Percentiles rank a stretch among this genome's conserved stretches.
These are phyloP conservation scores for Dilophus febrilis DNA, from an alignment of 2,888 invertebrate species.

Conservation along the genomic window DNA sequence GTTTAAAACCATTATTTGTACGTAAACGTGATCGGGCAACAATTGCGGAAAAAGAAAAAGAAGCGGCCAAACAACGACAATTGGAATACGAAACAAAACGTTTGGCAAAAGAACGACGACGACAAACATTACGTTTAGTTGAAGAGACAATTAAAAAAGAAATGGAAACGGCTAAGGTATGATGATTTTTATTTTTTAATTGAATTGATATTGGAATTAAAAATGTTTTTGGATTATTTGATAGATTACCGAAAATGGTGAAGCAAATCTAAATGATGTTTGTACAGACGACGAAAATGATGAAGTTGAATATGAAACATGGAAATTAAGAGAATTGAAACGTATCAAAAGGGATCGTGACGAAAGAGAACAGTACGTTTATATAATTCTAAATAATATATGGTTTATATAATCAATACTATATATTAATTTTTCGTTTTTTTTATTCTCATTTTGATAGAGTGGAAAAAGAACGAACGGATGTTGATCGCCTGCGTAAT, in stretches of 20 bases:
- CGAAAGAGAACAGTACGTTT: slow-evolving; percentile 73
- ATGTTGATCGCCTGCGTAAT: slow-evolving; percentile 77
- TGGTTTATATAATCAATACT: too few species aligned
- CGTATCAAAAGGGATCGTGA: slow-evolving; percentile 92
- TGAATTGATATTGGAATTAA: not conserved
- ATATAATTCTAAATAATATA: too few species aligned
- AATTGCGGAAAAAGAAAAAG: slow-evolving; percentile 84
- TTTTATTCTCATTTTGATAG: slow-evolving; percentile 31
- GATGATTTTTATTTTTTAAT: not conserved
- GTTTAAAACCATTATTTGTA: slow-evolving; percentile 90
- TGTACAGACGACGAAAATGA: slow-evolving; percentile 92
- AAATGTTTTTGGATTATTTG: not conserved
- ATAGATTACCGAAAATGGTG: slow-evolving; percentile 39
- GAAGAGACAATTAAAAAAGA: slow-evolving; percentile 81
- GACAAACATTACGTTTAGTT: slow-evolving; percentile 75
- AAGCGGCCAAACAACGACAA: slow-evolving; percentile 68
- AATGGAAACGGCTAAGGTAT: slow-evolving; percentile 39
- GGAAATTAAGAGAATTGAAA: slow-evolving; percentile 94
- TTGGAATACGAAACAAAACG: slow-evolving; percentile 67
- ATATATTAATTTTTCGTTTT: too few species aligned
- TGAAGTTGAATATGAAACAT: slow-evolving; percentile 90
- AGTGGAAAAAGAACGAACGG: slow-evolving; percentile 68
- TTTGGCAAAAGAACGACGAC: slow-evolving; percentile 71
- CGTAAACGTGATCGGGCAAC: slow-evolving; percentile 86
- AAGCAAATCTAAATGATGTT: slow-evolving; percentile 67